Conservation (phyloP, 2,888 invertebrate genomes). For the Microplitis deprimator region DNA sequence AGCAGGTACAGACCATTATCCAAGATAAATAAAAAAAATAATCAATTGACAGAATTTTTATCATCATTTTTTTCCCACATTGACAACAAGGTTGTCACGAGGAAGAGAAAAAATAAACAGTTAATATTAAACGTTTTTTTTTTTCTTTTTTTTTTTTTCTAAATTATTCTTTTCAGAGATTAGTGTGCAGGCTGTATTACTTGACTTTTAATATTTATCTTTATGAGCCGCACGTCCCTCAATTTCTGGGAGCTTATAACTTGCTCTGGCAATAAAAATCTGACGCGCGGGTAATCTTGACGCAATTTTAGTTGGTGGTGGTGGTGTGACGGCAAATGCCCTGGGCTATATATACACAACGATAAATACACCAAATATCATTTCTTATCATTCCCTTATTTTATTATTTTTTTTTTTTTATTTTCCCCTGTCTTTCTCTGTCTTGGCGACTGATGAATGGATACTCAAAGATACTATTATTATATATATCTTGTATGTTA, state of each 20-base stretch:
- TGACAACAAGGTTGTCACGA: too few relatives aligned
- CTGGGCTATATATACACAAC: slow-evolving; percentile 5
- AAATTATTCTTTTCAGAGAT: slow-evolving; percentile 4
- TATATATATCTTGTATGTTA: too few relatives aligned
- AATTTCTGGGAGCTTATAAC: slow-evolving; percentile 45
- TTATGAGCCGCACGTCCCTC: slow-evolving; percentile 60
- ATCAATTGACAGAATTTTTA: too few relatives aligned
- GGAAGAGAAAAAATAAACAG: too few relatives aligned
- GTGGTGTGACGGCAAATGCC: neutral
- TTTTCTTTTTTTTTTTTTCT: too few relatives aligned
- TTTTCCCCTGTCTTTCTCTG: slow-evolving; percentile 21
- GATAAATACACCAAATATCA: slow-evolving; percentile 51
- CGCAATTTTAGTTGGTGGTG: slow-evolving; percentile 23
- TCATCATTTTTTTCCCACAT: too few relatives aligned
- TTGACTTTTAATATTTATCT: slow-evolving; percentile 56
- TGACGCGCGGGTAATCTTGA: slow-evolving; percentile 62
- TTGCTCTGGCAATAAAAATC: slow-evolving; percentile 66
- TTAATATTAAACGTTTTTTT: too few relatives aligned
- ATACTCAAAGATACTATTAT: too few relatives aligned
- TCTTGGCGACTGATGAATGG: neutral
- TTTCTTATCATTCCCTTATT: slow-evolving; percentile 40
- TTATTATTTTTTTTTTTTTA: slow-evolving; percentile 37
- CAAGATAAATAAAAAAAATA: too few relatives aligned
- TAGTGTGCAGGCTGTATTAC: slow-evolving; percentile 26
- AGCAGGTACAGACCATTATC: neutral